These are phyloP conservation scores for Thecophora atra DNA, from an alignment of 2,888 invertebrate species.

Conservation along the genomic window DNA sequence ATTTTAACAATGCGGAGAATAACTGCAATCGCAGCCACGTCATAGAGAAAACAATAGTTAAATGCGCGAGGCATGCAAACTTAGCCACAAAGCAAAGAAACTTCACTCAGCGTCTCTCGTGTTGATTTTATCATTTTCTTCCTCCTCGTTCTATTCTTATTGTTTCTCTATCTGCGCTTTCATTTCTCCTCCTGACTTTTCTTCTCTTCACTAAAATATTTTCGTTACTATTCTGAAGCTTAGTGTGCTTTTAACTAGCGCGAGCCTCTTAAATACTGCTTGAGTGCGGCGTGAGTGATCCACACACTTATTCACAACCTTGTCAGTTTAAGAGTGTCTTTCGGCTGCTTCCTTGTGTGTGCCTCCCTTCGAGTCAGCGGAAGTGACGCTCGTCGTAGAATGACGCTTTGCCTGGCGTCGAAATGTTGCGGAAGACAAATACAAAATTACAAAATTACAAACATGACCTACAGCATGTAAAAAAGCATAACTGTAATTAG, in stretches of 20 bases:
- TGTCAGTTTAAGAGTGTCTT: no score
- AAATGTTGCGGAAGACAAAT: not conserved
- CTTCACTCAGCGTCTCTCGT: no score
- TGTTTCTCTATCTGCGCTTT: no score
- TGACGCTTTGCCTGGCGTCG: constrained; percentile 8
- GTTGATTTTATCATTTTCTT: constrained; percentile 2
- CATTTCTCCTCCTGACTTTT: not conserved
- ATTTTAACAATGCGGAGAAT: no score
- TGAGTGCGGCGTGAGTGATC: no score
- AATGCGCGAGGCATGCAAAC: constrained; percentile 24
- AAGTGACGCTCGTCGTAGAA: constrained; percentile 9
- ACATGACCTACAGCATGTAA: not conserved
- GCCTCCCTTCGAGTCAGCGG: not conserved
- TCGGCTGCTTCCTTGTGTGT: no score
- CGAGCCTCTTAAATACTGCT: not conserved
- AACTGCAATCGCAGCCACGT: no score
- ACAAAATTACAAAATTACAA: not conserved
- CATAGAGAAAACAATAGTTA: not conserved
- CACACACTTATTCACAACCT: no score
- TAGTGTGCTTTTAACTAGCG: constrained; percentile 16
- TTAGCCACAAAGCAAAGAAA: not conserved
- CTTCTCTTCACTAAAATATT: constrained; percentile 4
- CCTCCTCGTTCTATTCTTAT: not conserved
- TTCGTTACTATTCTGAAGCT: not conserved
- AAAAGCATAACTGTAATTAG: constrained; percentile 23